Percentiles rank a stretch among this genome's conserved stretches.
Evolutionary conservation across 2,888 invertebrate species (phyloP).

Genomic region (Platycheirus rosarum): DNA sequence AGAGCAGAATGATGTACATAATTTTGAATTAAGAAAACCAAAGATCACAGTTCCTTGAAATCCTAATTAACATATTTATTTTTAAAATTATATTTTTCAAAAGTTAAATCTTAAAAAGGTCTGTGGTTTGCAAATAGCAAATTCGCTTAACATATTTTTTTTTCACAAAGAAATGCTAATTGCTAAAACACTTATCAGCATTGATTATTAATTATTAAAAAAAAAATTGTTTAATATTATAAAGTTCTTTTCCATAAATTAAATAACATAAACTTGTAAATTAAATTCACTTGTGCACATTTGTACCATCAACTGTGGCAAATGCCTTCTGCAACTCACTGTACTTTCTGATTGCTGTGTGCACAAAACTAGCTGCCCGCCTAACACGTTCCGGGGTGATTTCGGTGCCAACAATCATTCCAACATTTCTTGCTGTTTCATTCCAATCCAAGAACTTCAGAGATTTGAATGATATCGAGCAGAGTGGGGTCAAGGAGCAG

Average conservation of each 20-base stretch:
- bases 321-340: slow-evolving; percentile 79
- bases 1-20: no score
- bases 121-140: no score
- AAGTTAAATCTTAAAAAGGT: no score
- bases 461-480: slow-evolving; percentile 83
- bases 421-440: slow-evolving; percentile 78
- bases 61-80: no score
- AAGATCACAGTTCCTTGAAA: no score
- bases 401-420: slow-evolving; percentile 80
- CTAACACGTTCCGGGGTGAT: slow-evolving; percentile 85
- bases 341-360: slow-evolving; percentile 85
- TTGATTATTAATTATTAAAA: no score
- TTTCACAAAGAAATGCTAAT: no score
- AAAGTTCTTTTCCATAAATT: neutral
- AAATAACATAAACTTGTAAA: neutral
- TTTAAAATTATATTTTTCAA: no score
- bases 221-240: neutral
- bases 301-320: slow-evolving; percentile 45
- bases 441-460: slow-evolving; percentile 78
- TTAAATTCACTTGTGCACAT: neutral
- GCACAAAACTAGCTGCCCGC: slow-evolving; percentile 83
- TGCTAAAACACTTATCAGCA: no score
- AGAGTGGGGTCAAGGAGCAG: slow-evolving; percentile 85
- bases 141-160: no score
- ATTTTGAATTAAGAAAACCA: no score